A percentile compares a stretch with the other conserved stretches of the same genome.
Evolutionary conservation across 2,113 vertebrate genomes (phyloP).

Genomic region (Gallinago undulata): DNA sequence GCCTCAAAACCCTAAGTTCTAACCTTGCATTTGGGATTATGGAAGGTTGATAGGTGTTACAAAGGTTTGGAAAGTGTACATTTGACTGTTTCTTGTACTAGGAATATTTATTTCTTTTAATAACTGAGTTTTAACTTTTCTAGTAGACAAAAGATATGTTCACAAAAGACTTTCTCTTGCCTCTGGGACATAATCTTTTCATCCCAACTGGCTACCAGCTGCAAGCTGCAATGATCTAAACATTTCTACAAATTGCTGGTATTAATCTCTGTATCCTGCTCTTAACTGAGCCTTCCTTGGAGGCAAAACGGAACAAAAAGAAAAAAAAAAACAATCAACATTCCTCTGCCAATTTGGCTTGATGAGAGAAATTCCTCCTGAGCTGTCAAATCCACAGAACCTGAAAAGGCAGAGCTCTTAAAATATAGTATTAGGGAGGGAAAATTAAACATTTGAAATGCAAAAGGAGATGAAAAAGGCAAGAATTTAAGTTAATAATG

Average conservation of each 20-base stretch:
- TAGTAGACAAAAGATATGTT: neutral
- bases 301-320: neutral
- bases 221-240: constrained; percentile 10
- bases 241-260: constrained; percentile 36
- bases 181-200: constrained; percentile 37
- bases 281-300: constrained; percentile 5
- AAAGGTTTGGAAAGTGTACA: neutral
- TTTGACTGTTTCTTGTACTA: neutral
- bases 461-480: neutral
- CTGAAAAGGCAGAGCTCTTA: neutral
- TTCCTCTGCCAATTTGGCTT: neutral
- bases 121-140: constrained; percentile 29
- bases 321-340: neutral
- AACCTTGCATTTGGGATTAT: neutral
- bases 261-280: constrained; percentile 47
- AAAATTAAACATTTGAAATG: neutral
- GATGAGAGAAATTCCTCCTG: neutral
- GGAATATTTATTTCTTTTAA: constrained; percentile 56
- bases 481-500: neutral
- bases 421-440: neutral
- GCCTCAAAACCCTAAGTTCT: neutral
- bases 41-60: neutral
- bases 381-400: neutral
- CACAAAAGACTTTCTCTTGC: constrained; percentile 15
- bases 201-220: constrained; percentile 37